Evolutionary conservation across 2,888 invertebrate species (phyloP).

Genomic region (Limnephilus marmoratus): DNA sequence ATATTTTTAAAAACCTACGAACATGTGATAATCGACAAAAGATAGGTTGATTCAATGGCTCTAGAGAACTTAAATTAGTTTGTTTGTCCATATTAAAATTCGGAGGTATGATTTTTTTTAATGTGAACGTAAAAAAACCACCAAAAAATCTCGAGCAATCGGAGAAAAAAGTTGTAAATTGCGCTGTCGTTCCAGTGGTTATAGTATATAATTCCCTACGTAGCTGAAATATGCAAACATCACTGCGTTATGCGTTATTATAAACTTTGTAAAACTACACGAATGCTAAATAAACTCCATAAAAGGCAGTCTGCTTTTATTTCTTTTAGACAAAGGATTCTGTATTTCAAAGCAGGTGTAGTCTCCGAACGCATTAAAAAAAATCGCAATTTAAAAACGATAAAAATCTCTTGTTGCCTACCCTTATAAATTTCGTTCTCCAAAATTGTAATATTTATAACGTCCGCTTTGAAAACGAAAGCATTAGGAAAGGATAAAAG

Average conservation of each 20-base stretch:
- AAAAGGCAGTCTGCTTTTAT: not conserved
- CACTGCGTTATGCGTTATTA: not conserved
- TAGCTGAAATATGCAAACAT: not conserved
- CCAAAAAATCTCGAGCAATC: no score
- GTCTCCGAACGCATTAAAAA: not conserved
- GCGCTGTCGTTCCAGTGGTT: no score
- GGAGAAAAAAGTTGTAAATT: no score
- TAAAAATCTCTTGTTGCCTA: not conserved
- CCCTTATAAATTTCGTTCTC: not conserved
- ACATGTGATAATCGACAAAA: no score
- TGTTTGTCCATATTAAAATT: no score
- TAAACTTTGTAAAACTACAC: not conserved
- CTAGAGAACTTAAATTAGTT: no score
- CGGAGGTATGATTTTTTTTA: no score
- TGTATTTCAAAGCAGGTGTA: not conserved
- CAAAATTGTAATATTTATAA: not conserved
- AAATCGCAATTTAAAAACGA: not conserved
- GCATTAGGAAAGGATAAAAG: not conserved
- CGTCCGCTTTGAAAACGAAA: not conserved
- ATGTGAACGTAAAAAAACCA: no score
- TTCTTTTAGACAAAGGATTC: no score
- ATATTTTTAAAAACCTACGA: no score
- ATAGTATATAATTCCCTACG: not conserved
- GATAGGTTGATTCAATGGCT: no score
- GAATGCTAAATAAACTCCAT: not conserved